These are phyloP conservation scores for Fulmarus glacialis DNA, from an alignment of 2,113 vertebrate species.

Conservation along the genomic window DNA sequence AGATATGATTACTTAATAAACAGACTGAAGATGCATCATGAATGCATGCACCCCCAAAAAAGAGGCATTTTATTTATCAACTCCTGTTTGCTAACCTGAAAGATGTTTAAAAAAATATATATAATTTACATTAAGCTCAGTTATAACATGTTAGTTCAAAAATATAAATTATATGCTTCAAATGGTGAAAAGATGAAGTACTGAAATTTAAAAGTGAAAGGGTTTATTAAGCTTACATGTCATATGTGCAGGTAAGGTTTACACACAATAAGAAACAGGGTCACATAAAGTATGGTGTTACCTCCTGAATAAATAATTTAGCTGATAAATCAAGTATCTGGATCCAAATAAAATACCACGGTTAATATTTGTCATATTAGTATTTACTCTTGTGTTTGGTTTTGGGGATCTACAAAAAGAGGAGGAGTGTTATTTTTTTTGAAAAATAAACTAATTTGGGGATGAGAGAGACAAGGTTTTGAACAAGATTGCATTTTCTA, in stretches of 20 bases:
- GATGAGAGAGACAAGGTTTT: background rate
- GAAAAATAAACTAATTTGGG: background rate
- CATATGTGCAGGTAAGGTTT: background rate
- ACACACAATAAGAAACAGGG: background rate
- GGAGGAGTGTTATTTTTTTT: background rate
- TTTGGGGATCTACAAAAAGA: background rate
- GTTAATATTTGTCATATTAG: background rate
- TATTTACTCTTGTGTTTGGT: background rate
- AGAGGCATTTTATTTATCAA: background rate
- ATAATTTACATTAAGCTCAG: background rate
- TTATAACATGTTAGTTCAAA: background rate
- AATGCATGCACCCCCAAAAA: background rate
- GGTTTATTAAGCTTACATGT: background rate
- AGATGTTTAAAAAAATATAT: background rate
- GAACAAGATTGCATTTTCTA: background rate
- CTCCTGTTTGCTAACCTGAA: background rate
- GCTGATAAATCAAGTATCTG: background rate
- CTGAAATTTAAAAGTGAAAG: background rate
- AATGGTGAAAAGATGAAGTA: background rate
- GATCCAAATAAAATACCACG: background rate
- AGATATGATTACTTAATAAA: constrained; percentile 72
- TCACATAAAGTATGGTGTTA: background rate
- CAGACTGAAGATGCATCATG: constrained; percentile 49
- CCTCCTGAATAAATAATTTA: background rate
- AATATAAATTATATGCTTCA: background rate